Base-by-base conservation (phyloP, 2,797 vertebrate genomes). In the Crypturellus tataupa region DNA sequence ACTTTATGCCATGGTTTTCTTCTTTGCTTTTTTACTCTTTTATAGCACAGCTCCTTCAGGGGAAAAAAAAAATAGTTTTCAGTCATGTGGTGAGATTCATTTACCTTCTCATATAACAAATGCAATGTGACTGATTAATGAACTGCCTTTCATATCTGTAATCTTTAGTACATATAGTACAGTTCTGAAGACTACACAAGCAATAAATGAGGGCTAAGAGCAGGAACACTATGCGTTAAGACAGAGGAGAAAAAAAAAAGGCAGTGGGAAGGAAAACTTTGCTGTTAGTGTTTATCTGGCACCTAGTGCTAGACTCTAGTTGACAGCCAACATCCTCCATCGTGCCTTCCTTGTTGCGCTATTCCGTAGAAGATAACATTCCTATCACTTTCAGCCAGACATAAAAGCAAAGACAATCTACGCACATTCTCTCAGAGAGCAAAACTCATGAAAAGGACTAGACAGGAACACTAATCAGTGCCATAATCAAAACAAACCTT, bases 211-310 rank as follows among this genome's bases (percentile, higher is more conserved):
- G n/a, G 51, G 35, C 24, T 16, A 1, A 27, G 55, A 59, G 46
- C 23, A 10, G 25, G 6, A 80, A 18, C 24, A 63, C 3, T 0
- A 0, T 13, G n/a, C 3, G 39, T 9, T 19, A 35, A 14, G 25
- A 42, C 42, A 91, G 6, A 40, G 12, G 12, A 56, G 12, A 6
- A 3, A 75, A 4, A 75, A 4, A 89, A 89, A 78, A 8, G 15
- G 12, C 69, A 93, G 7, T 3, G 7, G 31, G 68, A 78, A 75
- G 4, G 9, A 83, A 83, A 65, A 44, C 0, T 1, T 55, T 18
- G 2, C 6, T 29, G 9, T 14, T 14, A 15, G 4, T 53, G 49
- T 70, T 58, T 51, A 33, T 12, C 9, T 75, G 47, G 6, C 8
- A 46, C 7, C 3, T 29, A 29, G 7, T 27, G 17, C 6, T 89